These are phyloP conservation scores for Lissocephala sabroskyi DNA, from an alignment of 2,888 invertebrate species.

Conservation along the genomic window DNA sequence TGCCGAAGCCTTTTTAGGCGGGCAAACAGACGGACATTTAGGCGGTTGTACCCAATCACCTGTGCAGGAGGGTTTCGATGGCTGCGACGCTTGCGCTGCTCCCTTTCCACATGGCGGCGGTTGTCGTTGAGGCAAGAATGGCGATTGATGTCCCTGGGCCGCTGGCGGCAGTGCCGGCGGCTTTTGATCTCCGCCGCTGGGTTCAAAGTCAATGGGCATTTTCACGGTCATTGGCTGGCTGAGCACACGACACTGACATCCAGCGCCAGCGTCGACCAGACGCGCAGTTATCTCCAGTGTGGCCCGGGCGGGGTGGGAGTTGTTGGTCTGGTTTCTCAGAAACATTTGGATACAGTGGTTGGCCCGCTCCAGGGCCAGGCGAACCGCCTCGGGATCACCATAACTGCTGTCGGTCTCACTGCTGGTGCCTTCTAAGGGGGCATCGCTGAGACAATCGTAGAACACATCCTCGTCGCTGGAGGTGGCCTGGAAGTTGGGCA, in stretches of 20 bases:
- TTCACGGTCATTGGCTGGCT: conserved; percentile 35
- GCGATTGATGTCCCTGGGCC: too few relatives aligned
- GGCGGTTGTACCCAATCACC: too few relatives aligned
- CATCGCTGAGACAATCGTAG: conserved; percentile 42
- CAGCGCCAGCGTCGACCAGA: conserved; percentile 25
- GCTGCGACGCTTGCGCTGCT: too few relatives aligned
- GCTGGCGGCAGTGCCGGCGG: too few relatives aligned
- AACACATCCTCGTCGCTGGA: conserved; percentile 46
- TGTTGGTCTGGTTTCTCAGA: conserved; percentile 33
- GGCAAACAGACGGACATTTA: too few relatives aligned
- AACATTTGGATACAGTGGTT: conserved; percentile 31
- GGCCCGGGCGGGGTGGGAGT: conserved; percentile 18
- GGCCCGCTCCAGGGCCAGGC: conserved; percentile 35
- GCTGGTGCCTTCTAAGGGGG: conserved; percentile 3
- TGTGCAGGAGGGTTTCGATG: too few relatives aligned
- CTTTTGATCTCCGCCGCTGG: conserved; percentile 26
- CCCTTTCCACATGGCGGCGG: too few relatives aligned
- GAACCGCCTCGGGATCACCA: conserved; percentile 30
- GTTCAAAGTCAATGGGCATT: conserved; percentile 47
- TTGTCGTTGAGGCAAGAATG: neutral
- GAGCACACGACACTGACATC: conserved; percentile 3
- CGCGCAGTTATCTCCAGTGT: conserved; percentile 49
- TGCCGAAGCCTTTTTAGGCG: too few relatives aligned
- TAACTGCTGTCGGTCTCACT: neutral
- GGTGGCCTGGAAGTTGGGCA: conserved; percentile 25